phyloP scores from a whole-genome alignment of 2,888 invertebrate species.

The Andrena bicolor region DNA sequence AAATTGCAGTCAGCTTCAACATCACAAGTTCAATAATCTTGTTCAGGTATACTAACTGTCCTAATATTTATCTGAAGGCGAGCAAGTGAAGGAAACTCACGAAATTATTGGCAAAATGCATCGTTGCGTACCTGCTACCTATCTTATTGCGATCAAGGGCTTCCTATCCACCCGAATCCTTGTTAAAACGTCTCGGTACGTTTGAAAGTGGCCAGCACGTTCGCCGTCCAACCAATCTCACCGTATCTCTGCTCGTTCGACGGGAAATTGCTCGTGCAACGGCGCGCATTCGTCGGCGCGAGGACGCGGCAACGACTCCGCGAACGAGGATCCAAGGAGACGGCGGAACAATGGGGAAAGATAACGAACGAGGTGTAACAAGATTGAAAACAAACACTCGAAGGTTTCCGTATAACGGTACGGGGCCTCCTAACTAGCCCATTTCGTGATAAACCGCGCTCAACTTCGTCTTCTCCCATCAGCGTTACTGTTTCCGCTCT shows the following conservation, averaged over 20 bases:
- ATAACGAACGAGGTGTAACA: slow-evolving; percentile 55
- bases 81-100: too few relatives aligned
- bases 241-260: slow-evolving; percentile 19
- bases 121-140: too few relatives aligned
- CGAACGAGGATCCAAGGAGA: slow-evolving; percentile 21
- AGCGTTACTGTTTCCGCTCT: slow-evolving; percentile 37
- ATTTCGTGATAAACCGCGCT: slow-evolving; percentile 55
- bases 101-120: too few relatives aligned
- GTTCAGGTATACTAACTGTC: too few relatives aligned
- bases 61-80: too few relatives aligned
- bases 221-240: slow-evolving; percentile 39
- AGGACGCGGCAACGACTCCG: slow-evolving; percentile 10
- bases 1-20: too few relatives aligned
- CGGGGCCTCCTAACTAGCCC: slow-evolving; percentile 37
- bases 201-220: slow-evolving; percentile 9
- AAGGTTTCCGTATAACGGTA: slow-evolving; percentile 64
- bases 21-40: too few relatives aligned
- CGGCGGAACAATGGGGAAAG: slow-evolving; percentile 48
- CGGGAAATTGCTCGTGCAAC: slow-evolving; percentile 28
- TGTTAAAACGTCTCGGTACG: slow-evolving; percentile 43
- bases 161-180: neutral
- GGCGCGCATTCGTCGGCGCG: neutral
- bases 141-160: too few relatives aligned
- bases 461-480: slow-evolving; percentile 23
- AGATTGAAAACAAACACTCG: slow-evolving; percentile 56